Base-by-base conservation (phyloP, 2,113 vertebrate genomes). In the Clupea harengus region DNA sequence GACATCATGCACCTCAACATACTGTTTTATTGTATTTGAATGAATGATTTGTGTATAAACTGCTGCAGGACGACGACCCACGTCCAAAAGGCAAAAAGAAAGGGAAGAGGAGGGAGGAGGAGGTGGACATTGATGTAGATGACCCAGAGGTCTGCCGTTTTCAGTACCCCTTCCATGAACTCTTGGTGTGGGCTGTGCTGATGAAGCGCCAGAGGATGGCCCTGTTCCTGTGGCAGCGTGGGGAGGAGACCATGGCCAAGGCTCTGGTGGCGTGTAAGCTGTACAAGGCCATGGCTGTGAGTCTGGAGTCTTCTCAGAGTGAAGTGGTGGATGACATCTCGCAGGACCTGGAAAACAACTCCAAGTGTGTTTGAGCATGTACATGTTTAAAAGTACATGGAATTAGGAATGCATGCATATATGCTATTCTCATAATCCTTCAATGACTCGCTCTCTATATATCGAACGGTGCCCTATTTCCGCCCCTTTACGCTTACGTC, bases 191-290 rank as follows among this genome's bases (percentile, higher is more conserved):
- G 98, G 97, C 96, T 0, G 98, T 99, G 92, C 95, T 99, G 83
- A 97, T 99, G 96, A 99, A 98, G 60, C 93, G 98, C 60, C 98
- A 99, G 90, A 98, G 96, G 92, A 99, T 99, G 98, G 96, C 98
- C 0, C 92, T 99, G 44, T 99, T 99, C 91, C 96, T 99, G 0
- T 99, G 98, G 98, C 98, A 98, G 86, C 94, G 97, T 0, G 98
- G 98, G 0, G 98, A 99, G 82, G 98, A 99, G 88, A 95, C 95
- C 78, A 97, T 99, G 98, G 98, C 98, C 17, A 99, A 99, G 88
- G 98, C 98, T 0, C 92, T 99, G 57, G 97, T 99, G 89, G 98
- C 98, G 60, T 99, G 98, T 87, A 99, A 99, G 82, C 95, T 99
- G 8, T 98, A 98, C 89, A 99, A 98, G 88, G 95, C 97, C 60